These are phyloP conservation scores for Penaeus indicus DNA, from an alignment of 1,140 invertebrate genomes.

Conservation along the genomic window DNA sequence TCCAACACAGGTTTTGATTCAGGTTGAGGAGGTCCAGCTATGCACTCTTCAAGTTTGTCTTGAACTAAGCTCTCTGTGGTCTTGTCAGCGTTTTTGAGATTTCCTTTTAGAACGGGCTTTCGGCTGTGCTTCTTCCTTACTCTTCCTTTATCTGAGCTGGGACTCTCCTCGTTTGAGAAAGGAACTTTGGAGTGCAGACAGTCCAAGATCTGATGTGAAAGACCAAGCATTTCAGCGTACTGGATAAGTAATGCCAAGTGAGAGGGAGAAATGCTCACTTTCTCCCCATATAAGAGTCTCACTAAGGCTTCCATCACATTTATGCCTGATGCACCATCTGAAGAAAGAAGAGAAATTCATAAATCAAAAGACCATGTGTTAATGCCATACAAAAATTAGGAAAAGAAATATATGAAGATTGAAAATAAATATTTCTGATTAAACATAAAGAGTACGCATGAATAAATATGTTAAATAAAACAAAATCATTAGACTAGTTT, in stretches of 20 bases:
- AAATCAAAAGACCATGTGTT: not conserved
- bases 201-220: conserved; percentile 41
- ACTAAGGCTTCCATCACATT: conserved; percentile 41
- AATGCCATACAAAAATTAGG: not conserved
- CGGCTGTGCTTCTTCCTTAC: conserved; percentile 1
- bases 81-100: not conserved
- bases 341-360: not conserved
- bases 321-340: not conserved
- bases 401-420: not conserved
- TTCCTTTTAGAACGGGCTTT: conserved; percentile 16
- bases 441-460: too few species aligned
- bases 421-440: too few species aligned
- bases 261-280: not conserved
- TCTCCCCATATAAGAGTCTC: conserved; percentile 43
- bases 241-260: conserved; percentile 27
- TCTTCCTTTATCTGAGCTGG: not conserved
- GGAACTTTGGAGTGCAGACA: conserved; percentile 11
- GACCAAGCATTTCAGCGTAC: conserved; percentile 44
- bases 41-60: too few species aligned
- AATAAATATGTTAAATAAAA: too few species aligned
- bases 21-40: too few species aligned
- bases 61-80: too few species aligned
- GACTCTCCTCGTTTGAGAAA: not conserved
- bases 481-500: too few species aligned
- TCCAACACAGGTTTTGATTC: not conserved